Evolutionary conservation across 2,797 vertebrate genomes (phyloP), one percentile per base, ranked within the genome.

Genomic region (Menidia menidia): DNA sequence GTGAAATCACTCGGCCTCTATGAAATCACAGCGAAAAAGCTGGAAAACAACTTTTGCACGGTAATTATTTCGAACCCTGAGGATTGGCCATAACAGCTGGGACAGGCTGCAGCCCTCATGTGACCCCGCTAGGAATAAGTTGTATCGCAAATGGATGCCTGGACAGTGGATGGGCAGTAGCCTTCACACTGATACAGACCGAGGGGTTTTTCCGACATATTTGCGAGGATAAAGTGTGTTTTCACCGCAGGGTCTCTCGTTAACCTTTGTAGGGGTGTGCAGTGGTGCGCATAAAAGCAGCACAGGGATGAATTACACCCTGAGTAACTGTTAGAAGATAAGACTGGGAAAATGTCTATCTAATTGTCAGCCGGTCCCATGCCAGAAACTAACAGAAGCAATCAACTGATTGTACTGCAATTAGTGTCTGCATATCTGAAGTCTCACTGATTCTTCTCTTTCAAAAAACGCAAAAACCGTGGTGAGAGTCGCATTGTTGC

Each of bases 1-100:
- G 78, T 76, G 75, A 71, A 74, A 83, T 75, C 68, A 68, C 47
- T 72, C 75, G 33, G 61, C 76, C 65, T 67, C 77, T 70, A 58
- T 35, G 53, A 72, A 86, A 82, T 51, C 33, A 41, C 61, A 50
- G 19, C 56, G 61, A 82, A 61, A 57, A 45, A 71, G 68, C 39
- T 19, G 2, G 67, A 54, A 78, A 80, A 60, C 55, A 41, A 44
- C 43, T 64, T 77, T 75, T 62, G 64, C 51, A 73, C 30, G 44
- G 60, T 56, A 55, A 71, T 57, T 64, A 77, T 54, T 68, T 30
- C 53, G 52, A 75, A 71, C 59, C 60, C 56, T 61, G 16, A 14
- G 44, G 35, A 25, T 25, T 25, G 25, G 25, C 25, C 25, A 25
- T 25, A 25, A 25, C 25, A 25, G 25, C 25, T 25, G 25, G 25